Evolutionary conservation across 2,888 invertebrate genomes (phyloP).

Genomic region (Onthophagus sagittarius): DNA sequence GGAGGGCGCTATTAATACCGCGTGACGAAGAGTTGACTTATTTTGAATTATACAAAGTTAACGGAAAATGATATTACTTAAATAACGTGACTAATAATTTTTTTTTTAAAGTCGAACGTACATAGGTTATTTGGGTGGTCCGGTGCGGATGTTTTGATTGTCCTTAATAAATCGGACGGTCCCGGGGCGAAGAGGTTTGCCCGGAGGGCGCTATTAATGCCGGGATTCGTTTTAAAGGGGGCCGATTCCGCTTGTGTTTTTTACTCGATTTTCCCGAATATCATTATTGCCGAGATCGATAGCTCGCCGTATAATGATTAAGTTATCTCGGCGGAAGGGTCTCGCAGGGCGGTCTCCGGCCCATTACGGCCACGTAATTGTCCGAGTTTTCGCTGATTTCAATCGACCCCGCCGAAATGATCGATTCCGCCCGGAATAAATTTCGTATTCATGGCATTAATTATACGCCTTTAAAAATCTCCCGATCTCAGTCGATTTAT

Average conservation of each 20-base stretch:
- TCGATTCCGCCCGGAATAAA: not conserved
- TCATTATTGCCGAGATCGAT: not conserved
- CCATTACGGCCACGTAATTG: not conserved
- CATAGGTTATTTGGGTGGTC: not conserved
- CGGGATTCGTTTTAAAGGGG: not conserved
- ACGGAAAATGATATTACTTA: not conserved
- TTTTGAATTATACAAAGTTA: not conserved
- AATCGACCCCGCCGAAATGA: not conserved
- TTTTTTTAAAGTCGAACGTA: not conserved
- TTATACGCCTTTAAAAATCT: not conserved
- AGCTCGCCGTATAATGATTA: not conserved
- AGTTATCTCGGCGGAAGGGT: not conserved
- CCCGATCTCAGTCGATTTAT: not conserved
- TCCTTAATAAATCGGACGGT: constrained; percentile 6
- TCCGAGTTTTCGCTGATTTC: not conserved
- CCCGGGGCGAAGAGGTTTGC: not conserved
- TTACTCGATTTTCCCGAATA: not conserved
- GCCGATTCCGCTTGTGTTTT: not conserved
- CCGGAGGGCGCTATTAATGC: not conserved
- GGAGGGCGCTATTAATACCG: not conserved
- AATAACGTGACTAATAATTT: not conserved
- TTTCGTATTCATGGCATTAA: not conserved
- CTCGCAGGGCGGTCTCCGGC: not conserved
- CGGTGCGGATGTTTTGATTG: constrained; percentile 4
- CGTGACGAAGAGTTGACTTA: not conserved